phyloP scores from a whole-genome alignment of 2,113 vertebrate genomes.

The Pseudolaguvia tuberculata region DNA sequence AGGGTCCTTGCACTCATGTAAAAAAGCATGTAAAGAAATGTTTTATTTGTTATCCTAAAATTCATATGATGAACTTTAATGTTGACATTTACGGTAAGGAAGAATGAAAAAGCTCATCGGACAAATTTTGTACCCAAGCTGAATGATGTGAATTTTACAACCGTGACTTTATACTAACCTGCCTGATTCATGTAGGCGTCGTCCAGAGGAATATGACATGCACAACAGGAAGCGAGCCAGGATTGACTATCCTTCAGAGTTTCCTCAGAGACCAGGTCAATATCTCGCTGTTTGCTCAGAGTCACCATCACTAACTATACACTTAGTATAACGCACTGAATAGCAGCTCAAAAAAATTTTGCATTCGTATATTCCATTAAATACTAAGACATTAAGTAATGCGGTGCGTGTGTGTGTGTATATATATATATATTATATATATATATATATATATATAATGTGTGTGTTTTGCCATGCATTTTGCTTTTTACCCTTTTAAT shows the following conservation, averaged over 20 bases:
- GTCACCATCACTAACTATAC: background rate
- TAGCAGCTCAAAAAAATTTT: too few species aligned
- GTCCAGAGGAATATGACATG: conserved; percentile 96
- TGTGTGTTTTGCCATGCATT: background rate
- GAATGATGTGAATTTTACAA: conserved; percentile 5
- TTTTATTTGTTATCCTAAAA: background rate
- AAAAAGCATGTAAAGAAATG: background rate
- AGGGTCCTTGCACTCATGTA: background rate
- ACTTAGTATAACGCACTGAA: too few species aligned
- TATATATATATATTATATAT: background rate
- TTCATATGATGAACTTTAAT: background rate
- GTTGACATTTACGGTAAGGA: conserved; percentile 5
- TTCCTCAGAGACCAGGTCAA: conserved; percentile 97
- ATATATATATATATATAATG: too few species aligned
- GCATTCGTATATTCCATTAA: too few species aligned
- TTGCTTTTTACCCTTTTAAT: background rate
- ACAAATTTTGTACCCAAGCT: background rate
- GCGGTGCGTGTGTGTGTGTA: background rate
- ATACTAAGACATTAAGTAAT: too few species aligned
- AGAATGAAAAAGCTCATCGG: background rate
- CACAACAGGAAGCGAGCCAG: conserved; percentile 97
- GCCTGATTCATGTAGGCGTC: conserved; percentile 96
- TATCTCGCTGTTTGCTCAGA: conserved; percentile 55
- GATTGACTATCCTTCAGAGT: conserved; percentile 92
- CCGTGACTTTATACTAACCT: conserved; percentile 57